Base-by-base conservation (phyloP, 2,888 invertebrate genomes). In the Pharmacophagus antenor region DNA sequence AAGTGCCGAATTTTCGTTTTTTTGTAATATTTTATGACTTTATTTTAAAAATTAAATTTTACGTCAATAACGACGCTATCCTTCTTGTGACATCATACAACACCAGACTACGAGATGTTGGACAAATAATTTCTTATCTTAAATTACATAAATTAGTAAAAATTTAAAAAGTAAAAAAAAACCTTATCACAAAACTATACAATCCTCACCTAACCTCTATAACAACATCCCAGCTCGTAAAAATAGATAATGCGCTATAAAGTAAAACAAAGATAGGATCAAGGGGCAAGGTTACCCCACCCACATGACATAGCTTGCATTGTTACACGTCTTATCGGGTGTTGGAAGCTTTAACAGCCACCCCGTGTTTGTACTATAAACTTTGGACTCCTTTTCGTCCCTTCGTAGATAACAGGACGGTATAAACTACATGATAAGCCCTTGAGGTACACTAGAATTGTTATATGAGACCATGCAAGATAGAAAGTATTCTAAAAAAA, bases 291-390 rank as follows among this genome's bases (percentile, higher is more conserved):
- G 58, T 62, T 57, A 57, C 41, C 41, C 57, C 53, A 53, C 58
- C 47, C 56, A 51, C 51, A 52, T 56, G 41, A 52, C 56, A 44
- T 31, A 51, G 48, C 37, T 55, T 46, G 63, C 56, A 56, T 62
- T 60, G 61, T 58, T 61, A 61, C 60, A 57, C 57, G 56, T 57
- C 61, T 76, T 79, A 80, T 82, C 80, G 65, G 63, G 62, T 65
- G 66, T 58, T 70, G 64, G 75, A 64, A 73, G 76, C 71, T 71
- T 72, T 75, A 74, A 76, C 73, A 72, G 69, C 70, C 69, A 27
- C 63, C 56, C 37, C 49, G 15, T 65, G 61, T 65, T 62, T 62
- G 56, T 51, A 63, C 61, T 58, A 63, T 62, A 65, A 63, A 63
- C 63, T 63, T 62, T 44, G 22, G 59, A 58, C 59, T 61, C 50